A percentile compares a stretch with the other conserved stretches of the same genome.
phyloP scores from a whole-genome alignment of 2,113 vertebrate genomes.

The Solenodon paradoxus region DNA sequence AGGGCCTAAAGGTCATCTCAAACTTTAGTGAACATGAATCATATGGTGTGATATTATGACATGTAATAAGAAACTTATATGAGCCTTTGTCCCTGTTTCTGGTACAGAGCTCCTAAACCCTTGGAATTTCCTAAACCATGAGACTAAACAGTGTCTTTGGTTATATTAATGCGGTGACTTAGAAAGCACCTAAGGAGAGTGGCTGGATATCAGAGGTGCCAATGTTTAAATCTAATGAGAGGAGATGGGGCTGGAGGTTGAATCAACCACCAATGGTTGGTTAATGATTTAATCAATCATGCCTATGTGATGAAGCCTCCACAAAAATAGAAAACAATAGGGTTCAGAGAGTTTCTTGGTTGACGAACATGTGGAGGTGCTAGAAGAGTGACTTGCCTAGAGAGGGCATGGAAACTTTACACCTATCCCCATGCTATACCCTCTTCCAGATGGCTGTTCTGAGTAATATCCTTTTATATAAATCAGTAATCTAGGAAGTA shows the following conservation, averaged over 20 bases:
- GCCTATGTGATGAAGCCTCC: neutral
- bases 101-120: neutral
- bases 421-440: neutral
- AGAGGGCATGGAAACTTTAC: neutral
- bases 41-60: neutral
- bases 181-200: neutral
- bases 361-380: neutral
- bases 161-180: neutral
- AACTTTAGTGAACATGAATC: conserved; percentile 41
- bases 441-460: neutral
- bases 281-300: neutral
- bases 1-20: conserved; percentile 31
- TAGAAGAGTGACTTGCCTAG: neutral
- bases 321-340: neutral
- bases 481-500: neutral
- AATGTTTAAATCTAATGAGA: neutral
- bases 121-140: neutral
- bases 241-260: neutral
- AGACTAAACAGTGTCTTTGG: neutral
- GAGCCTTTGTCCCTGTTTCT: neutral
- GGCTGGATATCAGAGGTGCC: neutral
- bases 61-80: neutral
- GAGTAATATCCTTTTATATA: neutral
- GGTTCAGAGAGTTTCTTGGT: neutral
- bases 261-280: neutral